Percentiles rank a stretch among this genome's conserved stretches.
These are phyloP conservation scores for Heliornis fulica DNA, from an alignment of 2,113 vertebrate species.

Conservation along the genomic window DNA sequence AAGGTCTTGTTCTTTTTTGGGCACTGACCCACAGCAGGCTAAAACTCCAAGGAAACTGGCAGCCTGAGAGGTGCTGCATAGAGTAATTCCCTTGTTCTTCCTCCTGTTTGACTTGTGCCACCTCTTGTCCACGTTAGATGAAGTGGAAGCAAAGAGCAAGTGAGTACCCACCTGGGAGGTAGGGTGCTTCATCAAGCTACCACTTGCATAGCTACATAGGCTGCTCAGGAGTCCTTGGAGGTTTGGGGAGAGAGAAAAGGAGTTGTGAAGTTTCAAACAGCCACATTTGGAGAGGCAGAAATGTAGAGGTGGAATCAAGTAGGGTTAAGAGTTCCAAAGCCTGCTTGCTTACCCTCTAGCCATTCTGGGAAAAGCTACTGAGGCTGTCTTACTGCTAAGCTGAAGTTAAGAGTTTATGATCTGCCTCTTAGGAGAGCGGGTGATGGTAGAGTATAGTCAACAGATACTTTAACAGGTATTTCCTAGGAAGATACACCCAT, in stretches of 20 bases:
- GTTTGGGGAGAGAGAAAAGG: background rate
- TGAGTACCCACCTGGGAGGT: too few species aligned
- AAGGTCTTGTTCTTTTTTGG: background rate
- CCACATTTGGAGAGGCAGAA: too few species aligned
- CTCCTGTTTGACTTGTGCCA: background rate
- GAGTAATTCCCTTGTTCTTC: background rate
- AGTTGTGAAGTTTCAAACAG: background rate
- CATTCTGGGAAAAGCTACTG: background rate
- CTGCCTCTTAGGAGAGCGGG: background rate
- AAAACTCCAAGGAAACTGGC: background rate
- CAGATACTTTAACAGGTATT: rapidly evolving
- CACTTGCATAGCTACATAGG: rapidly evolving
- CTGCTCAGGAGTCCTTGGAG: background rate
- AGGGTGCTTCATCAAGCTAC: background rate
- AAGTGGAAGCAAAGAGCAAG: background rate
- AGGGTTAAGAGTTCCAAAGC: background rate
- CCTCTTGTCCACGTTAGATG: rapidly evolving
- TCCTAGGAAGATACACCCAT: rapidly evolving
- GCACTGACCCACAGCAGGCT: background rate
- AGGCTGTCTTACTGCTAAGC: background rate
- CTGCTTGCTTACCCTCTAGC: background rate
- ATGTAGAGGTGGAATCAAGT: background rate
- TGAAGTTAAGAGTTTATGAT: background rate
- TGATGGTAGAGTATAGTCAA: background rate
- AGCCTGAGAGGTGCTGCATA: background rate